Evolutionary conservation across 1,140 invertebrate genomes (phyloP).

Genomic region (Drosophila lacertosa): DNA sequence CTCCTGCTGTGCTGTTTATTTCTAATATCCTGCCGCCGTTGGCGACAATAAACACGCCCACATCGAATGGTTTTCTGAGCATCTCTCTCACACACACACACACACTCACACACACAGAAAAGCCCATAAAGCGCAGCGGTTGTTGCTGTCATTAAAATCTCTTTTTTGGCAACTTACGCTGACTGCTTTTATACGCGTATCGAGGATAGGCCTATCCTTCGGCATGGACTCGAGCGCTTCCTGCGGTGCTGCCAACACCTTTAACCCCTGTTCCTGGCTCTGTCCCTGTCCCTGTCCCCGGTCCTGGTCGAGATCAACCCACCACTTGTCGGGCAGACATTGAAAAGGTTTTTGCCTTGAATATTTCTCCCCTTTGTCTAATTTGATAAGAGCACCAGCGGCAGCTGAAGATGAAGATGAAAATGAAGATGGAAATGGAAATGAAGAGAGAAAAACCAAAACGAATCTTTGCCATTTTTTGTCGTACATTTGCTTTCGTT

Average conservation of each 20-base stretch:
- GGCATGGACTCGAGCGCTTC: constrained; percentile 52
- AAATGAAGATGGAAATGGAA: constrained; percentile 29
- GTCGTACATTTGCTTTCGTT: neutral
- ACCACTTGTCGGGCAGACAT: constrained; percentile 13
- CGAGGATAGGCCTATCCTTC: constrained; percentile 46
- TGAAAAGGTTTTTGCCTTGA: constrained; percentile 31
- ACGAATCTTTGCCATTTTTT: constrained; percentile 39
- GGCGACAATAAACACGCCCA: constrained; percentile 77
- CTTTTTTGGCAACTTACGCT: constrained; percentile 54
- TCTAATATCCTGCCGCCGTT: constrained; percentile 73
- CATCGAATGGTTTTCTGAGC: constrained; percentile 65
- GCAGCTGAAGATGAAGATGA: constrained; percentile 28
- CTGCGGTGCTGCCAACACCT: constrained; percentile 64
- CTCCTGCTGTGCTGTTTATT: constrained; percentile 71
- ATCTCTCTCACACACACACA: too few species aligned
- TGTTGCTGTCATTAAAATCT: constrained; percentile 75
- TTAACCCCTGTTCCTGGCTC: constrained; percentile 70
- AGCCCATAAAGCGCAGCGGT: constrained; percentile 73
- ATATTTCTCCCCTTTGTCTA: constrained; percentile 72
- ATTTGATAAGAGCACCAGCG: constrained; percentile 60
- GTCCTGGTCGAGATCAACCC: too few species aligned
- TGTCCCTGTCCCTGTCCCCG: too few species aligned
- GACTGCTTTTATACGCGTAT: constrained; percentile 56
- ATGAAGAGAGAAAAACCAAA: too few species aligned
- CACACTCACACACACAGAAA: constrained; percentile 29